Percentiles rank a stretch among this genome's conserved stretches.
Evolutionary conservation across 2,113 vertebrate species (phyloP).

Genomic region (Thymallus thymallus): DNA sequence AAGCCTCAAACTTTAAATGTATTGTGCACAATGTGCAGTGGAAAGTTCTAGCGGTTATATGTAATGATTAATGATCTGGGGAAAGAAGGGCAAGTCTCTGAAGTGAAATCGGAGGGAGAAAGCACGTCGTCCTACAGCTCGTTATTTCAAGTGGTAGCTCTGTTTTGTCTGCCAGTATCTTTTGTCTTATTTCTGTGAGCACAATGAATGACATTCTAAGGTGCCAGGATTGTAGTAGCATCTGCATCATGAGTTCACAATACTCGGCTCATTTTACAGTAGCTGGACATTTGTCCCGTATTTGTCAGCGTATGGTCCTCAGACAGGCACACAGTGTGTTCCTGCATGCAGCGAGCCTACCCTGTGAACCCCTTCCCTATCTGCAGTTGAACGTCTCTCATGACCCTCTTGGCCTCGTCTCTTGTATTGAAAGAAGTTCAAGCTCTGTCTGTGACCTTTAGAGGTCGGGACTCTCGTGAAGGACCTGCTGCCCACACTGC

Average conservation of each 20-base stretch:
- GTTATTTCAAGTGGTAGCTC: conserved; percentile 44
- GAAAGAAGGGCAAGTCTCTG: conserved; percentile 12
- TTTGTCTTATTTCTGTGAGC: conserved; percentile 44
- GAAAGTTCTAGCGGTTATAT: conserved; percentile 31
- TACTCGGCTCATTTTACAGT: conserved; percentile 62
- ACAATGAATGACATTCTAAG: conserved; percentile 22
- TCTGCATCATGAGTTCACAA: conserved; percentile 55
- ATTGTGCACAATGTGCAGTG: conserved; percentile 16
- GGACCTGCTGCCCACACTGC: conserved; percentile 3
- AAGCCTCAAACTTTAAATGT: neutral
- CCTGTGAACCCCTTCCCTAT: too few relatives aligned
- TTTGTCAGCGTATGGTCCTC: conserved; percentile 60
- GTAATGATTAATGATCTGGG: conserved; percentile 48
- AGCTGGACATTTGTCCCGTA: conserved; percentile 58
- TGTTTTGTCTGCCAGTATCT: conserved; percentile 31
- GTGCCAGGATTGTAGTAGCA: conserved; percentile 33
- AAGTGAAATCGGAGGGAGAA: conserved; percentile 28
- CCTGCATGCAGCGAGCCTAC: conserved; percentile 20
- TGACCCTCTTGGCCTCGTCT: conserved; percentile 3
- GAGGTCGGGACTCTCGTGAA: neutral
- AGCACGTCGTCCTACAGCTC: conserved; percentile 36
- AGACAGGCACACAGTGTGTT: conserved; percentile 55
- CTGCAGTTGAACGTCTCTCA: neutral
- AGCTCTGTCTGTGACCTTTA: neutral
- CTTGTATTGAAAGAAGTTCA: neutral